A percentile compares a stretch with the other conserved stretches of the same genome.
These are phyloP conservation scores for Solea solea DNA, from an alignment of 2,113 vertebrate genomes.

Conservation along the genomic window DNA sequence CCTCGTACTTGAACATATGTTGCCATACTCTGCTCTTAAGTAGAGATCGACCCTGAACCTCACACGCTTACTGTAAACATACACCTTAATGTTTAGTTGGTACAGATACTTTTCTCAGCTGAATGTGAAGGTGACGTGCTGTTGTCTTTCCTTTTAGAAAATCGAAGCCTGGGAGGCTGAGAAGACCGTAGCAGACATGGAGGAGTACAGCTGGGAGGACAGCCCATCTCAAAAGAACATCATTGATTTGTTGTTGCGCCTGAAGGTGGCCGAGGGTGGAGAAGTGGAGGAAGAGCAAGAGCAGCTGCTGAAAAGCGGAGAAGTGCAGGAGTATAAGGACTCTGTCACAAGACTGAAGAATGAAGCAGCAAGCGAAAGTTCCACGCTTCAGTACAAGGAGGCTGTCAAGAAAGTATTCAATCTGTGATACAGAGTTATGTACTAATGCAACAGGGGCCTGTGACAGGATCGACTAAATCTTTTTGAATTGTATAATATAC, in stretches of 20 bases:
- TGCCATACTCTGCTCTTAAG: slow-evolving; percentile 5
- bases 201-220: slow-evolving; percentile 91
- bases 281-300: slow-evolving; percentile 68
- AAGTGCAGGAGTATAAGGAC: slow-evolving; percentile 87
- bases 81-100: not conserved
- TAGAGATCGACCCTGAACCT: not conserved
- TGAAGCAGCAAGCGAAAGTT: slow-evolving; percentile 85
- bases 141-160: slow-evolving; percentile 84
- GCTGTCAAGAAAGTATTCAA: slow-evolving; percentile 87
- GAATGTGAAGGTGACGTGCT: not conserved
- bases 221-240: slow-evolving; percentile 88
- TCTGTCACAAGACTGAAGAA: slow-evolving; percentile 87
- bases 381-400: slow-evolving; percentile 88
- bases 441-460: not conserved
- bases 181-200: slow-evolving; percentile 91
- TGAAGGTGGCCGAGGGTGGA: slow-evolving; percentile 72
- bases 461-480: not conserved
- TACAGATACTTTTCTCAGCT: not conserved
- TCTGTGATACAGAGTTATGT: slow-evolving; percentile 53
- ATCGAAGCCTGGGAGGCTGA: slow-evolving; percentile 89
- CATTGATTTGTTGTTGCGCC: slow-evolving; percentile 81
- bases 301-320: slow-evolving; percentile 82
- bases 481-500: slow-evolving; percentile 1
- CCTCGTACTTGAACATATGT: slow-evolving; percentile 21
- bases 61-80: not conserved